Percentiles rank a stretch among this genome's conserved stretches.
These are phyloP conservation scores for Diglossa brunneiventris DNA, from an alignment of 2,113 vertebrate genomes.

Conservation along the genomic window DNA sequence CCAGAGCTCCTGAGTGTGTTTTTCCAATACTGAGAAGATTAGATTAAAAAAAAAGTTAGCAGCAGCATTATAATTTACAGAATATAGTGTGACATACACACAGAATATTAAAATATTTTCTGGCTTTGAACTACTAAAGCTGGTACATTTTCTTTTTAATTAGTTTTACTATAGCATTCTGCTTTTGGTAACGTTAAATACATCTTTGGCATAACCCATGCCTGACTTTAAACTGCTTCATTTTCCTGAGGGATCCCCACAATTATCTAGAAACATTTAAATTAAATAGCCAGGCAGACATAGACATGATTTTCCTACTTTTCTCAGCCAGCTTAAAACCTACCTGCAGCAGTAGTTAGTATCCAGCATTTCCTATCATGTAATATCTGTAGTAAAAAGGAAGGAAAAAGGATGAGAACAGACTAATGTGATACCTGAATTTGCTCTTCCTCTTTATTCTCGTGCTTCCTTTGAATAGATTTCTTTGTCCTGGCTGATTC, in stretches of 20 bases:
- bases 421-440: neutral
- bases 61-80: neutral
- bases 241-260: neutral
- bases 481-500: conserved; percentile 2
- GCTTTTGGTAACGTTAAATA: neutral
- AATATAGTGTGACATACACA: neutral
- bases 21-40: neutral
- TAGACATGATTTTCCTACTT: neutral
- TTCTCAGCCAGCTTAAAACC: neutral
- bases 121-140: neutral
- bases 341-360: neutral
- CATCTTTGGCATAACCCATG: neutral
- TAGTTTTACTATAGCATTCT: neutral
- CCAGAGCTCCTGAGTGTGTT: neutral
- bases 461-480: neutral
- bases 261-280: neutral
- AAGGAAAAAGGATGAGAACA: neutral
- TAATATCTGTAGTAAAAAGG: neutral
- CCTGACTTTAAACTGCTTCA: neutral
- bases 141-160: conserved; percentile 3
- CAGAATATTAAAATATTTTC: neutral
- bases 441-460: neutral
- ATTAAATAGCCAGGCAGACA: neutral
- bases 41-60: neutral
- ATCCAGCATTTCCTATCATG: neutral